phyloP scores from a whole-genome alignment of 2,797 vertebrate genomes.

The Eulemur coronatus region DNA sequence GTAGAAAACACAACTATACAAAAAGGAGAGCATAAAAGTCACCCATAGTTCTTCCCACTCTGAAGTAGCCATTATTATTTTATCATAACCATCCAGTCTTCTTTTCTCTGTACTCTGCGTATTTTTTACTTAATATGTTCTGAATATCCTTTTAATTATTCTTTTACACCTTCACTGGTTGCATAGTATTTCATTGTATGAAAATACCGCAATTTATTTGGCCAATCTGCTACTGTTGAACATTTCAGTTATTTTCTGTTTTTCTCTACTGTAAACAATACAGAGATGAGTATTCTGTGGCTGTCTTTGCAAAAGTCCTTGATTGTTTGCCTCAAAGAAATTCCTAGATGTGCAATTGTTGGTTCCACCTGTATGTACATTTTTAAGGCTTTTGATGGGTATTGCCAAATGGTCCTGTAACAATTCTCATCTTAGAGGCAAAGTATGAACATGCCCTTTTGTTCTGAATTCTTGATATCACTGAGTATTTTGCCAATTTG shows the following conservation, averaged over 20 bases:
- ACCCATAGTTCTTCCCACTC: background rate
- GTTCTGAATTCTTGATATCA: background rate
- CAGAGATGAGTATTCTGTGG: background rate
- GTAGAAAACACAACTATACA: background rate
- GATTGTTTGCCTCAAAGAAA: conserved; percentile 2
- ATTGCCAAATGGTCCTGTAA: background rate
- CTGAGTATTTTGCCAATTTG: background rate
- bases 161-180: background rate
- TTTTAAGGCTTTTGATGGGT: background rate
- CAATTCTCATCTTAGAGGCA: background rate
- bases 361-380: background rate
- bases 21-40: background rate
- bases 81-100: background rate
- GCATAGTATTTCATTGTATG: background rate
- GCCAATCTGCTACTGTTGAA: background rate
- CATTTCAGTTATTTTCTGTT: conserved; percentile 1
- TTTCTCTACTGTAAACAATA: background rate
- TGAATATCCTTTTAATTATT: background rate
- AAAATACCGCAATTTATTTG: background rate
- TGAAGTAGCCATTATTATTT: background rate
- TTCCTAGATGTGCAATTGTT: background rate
- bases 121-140: conserved; percentile 6
- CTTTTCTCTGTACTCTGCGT: background rate
- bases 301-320: background rate
- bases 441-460: background rate